A percentile compares a stretch with the other conserved stretches of the same genome.
Conservation (phyloP, 1,140 invertebrate species). For the Zaprionus vittiger region DNA sequence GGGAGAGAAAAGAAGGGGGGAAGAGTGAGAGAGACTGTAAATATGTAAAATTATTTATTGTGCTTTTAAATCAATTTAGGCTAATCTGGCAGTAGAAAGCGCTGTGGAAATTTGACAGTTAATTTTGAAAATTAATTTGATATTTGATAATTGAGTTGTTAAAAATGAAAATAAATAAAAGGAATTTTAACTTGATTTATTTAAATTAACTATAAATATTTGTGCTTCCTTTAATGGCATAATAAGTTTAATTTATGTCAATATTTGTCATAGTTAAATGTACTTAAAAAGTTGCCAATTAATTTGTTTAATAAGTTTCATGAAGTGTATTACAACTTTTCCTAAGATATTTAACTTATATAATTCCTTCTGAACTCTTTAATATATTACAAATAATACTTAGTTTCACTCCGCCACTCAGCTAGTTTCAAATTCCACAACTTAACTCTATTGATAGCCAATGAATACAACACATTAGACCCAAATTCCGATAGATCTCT, state of each 20-base stretch:
- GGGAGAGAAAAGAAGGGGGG: neutral
- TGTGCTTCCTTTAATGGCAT: too few species aligned
- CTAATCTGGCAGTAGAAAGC: neutral
- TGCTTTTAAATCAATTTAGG: neutral
- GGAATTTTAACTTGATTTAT: neutral
- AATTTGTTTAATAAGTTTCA: neutral
- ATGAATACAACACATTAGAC: neutral
- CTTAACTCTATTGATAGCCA: neutral
- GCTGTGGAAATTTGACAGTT: neutral
- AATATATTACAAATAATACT: too few species aligned
- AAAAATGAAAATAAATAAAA: neutral
- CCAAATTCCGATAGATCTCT: conserved; percentile 18
- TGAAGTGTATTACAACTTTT: neutral
- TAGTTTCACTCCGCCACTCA: neutral
- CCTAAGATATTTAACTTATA: neutral
- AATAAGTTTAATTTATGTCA: too few species aligned
- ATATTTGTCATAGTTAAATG: too few species aligned
- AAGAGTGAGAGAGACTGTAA: neutral
- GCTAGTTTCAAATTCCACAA: neutral
- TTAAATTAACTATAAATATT: neutral
- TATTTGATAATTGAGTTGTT: neutral
- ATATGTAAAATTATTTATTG: neutral
- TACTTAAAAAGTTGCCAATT: neutral
- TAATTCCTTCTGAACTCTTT: too few species aligned
- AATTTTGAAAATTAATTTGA: neutral